Base-by-base conservation (phyloP, 2,888 invertebrate species). In the Kryphioiulus occultus region DNA sequence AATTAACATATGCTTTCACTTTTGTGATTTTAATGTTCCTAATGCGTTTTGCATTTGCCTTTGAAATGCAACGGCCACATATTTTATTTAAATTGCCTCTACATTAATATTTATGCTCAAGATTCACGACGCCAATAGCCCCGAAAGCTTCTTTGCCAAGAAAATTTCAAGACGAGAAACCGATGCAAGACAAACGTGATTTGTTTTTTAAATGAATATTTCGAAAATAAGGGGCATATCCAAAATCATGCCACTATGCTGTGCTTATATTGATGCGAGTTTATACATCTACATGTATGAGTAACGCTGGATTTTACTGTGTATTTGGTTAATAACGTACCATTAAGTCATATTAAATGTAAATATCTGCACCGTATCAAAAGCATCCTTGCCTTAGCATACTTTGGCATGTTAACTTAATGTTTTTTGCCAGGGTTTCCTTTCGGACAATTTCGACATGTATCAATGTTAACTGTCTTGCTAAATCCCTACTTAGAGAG, bases 11-110 rank as follows among this genome's bases (percentile, higher is more conserved):
- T 22, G 78, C 22, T 78, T 78, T 78, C 10, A 26, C 78, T 78
- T 78, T 78, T 78, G 78, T 78, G 78, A 78, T 78, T 78, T 68
- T 78, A 78, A 78, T 78, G 78, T 78, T 12, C 26, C 78, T 78
- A 78, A 78, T 78, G 78, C 78, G 30, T 78, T 78, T 15, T 26
- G 68, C 68, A 68, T 68, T 68, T 78, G 78, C 30, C 78, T 78
- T 78, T 78, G 78, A 78, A 78, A 30, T 15, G 30, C 26, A 78
- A 30, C 78, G 78, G 3, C 78, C 78, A 26, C 78, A 78, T 30
- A 78, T 78, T 30, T 78, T 78, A 78, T 78, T 78, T 15, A 78
- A 78, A 78, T 78, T 30, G 10, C 78, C 30, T 30, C 17, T 78
- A 10, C 78, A 78, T 78, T 78, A 78, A 78, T 78, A 78, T 78